phyloP scores from a whole-genome alignment of 2,888 invertebrate species.

The Taenaris catops region DNA sequence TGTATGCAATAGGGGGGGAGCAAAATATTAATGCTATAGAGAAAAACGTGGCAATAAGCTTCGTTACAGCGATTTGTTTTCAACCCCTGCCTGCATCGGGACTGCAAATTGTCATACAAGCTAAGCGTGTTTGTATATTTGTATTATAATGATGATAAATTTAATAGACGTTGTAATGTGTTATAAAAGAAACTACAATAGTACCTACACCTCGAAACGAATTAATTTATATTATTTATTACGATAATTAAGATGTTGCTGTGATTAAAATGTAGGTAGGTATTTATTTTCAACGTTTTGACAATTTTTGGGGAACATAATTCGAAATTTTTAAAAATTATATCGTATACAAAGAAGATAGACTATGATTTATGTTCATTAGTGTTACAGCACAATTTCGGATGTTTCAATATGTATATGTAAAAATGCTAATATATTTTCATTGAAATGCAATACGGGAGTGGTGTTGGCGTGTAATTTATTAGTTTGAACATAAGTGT shows the following conservation, averaged over 20 bases:
- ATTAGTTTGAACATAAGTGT: conserved; percentile 62
- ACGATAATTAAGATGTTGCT: conserved; percentile 50
- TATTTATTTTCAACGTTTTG: conserved; percentile 39
- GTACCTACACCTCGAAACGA: conserved; percentile 48
- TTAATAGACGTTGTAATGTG: conserved; percentile 57
- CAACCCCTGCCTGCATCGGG: conserved; percentile 46
- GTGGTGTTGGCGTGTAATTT: conserved; percentile 54
- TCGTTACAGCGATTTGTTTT: conserved; percentile 69
- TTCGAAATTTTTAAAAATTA: conserved; percentile 30
- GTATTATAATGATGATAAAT: conserved; percentile 48
- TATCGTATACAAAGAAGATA: conserved; percentile 32
- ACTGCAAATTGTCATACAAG: conserved; percentile 59
- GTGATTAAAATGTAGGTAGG: conserved; percentile 60
- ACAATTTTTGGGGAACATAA: conserved; percentile 25
- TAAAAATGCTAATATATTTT: conserved; percentile 51
- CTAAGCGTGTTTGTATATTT: conserved; percentile 63
- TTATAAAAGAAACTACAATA: conserved; percentile 36
- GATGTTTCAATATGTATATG: conserved; percentile 21
- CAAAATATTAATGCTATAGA: conserved; percentile 67
- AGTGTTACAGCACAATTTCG: conserved; percentile 40
- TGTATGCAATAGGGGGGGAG: conserved; percentile 73
- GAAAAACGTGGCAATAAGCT: conserved; percentile 64
- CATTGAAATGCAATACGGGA: conserved; percentile 67
- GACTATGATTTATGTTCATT: conserved; percentile 32
- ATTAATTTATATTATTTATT: conserved; percentile 68